Base-by-base conservation (phyloP, 2,113 vertebrate genomes). In the Megalops atlanticus region DNA sequence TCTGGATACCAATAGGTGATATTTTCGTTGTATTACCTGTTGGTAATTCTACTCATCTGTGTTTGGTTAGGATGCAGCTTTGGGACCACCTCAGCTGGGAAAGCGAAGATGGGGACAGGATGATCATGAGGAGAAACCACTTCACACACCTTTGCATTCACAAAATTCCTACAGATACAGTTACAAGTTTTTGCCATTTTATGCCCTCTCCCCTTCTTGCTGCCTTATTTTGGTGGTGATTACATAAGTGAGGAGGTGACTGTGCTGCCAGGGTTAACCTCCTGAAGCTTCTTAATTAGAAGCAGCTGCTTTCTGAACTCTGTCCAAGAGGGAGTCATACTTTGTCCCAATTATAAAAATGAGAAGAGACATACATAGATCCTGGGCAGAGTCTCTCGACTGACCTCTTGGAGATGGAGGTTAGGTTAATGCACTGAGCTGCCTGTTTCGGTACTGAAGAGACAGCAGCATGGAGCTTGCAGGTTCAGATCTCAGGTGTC, bases 291-390 rank as follows among this genome's bases (percentile, higher is more conserved):
- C 58, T 84, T 87, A 92, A 92, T 89, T 91, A 74, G 85, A 79
- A 86, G 43, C 91, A 92, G 90, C 89, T 91, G 91, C 68, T 83
- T 82, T 73, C 52, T 82, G 38, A 86, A 75, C 52, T 39, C 74
- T 52, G 70, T 81, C 79, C 72, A 36, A 84, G 76, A 73, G 73
- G 14, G 82, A 85, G 79, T 2, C 49, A 79, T 75, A 84, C 41
- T 85, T 83, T 74, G 75, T 81, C 58, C 52, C n/a, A 14, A 41
- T 85, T 84, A 78, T 77, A 78, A 79, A 71, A 80, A 76, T 76
- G 81, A 77, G 70, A 80, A 69, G 70, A 77, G 58, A 47, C 75
- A 81, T 82, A 83, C 84, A 79, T 47, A 45, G 74, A 71, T 58
- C 18, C n/a, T n/a, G n/a, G n/a, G n/a, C 54, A 74, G 36, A 84